Conservation (phyloP, 2,888 invertebrate species). For the Helicoverpa assulta region DNA sequence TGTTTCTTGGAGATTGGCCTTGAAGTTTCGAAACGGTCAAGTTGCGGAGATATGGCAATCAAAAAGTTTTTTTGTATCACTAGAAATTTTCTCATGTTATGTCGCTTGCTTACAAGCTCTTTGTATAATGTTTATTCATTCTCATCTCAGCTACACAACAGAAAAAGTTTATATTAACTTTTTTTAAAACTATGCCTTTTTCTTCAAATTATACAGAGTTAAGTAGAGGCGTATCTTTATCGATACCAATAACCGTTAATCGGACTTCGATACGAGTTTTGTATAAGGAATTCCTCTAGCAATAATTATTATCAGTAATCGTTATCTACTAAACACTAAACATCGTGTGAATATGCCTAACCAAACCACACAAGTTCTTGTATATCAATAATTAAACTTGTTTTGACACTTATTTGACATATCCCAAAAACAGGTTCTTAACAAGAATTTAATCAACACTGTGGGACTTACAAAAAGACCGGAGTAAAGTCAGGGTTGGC, state of each 20-base stretch:
- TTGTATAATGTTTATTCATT: too few relatives aligned
- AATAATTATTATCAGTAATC: neutral
- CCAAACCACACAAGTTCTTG: constrained; percentile 35
- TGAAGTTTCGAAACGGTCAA: neutral
- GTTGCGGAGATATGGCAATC: neutral
- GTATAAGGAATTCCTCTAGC: neutral
- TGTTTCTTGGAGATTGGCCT: neutral
- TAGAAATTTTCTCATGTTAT: neutral
- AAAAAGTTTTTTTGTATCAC: neutral
- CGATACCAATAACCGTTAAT: too few relatives aligned
- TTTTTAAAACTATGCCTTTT: too few relatives aligned
- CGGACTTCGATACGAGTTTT: neutral
- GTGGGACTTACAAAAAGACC: constrained; percentile 61
- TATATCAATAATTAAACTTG: constrained; percentile 62
- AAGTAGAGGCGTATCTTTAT: too few relatives aligned
- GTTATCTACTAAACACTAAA: constrained; percentile 16
- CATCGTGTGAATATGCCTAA: constrained; percentile 10
- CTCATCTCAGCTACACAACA: too few relatives aligned
- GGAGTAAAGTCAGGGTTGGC: constrained; percentile 62
- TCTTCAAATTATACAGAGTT: too few relatives aligned
- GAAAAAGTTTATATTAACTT: too few relatives aligned
- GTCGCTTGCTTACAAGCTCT: neutral
- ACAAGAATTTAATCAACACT: constrained; percentile 77
- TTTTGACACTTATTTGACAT: constrained; percentile 68
- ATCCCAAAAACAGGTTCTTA: constrained; percentile 65